Evolutionary conservation across 2,113 vertebrate species (phyloP), one percentile per base, ranked within the genome.

Genomic region (Platysternon megacephalum): DNA sequence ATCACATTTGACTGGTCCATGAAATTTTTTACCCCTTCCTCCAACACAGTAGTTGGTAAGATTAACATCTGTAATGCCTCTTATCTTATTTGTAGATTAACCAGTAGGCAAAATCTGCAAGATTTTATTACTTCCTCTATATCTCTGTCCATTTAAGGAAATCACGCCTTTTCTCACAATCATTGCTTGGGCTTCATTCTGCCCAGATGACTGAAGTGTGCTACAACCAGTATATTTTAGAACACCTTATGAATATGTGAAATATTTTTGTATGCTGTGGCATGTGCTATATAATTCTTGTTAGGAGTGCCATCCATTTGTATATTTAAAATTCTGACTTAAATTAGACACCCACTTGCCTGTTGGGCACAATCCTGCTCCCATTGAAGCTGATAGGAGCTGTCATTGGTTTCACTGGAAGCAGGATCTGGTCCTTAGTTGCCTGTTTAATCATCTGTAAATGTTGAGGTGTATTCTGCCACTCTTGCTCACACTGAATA

Each of bases 71-170:
- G 42, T 10, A 87, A 86, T 86, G 2, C 1, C 74, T 79, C n/a
- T 86, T 1, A 21, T 68, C 2, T n/a, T 68, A 39, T 28, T 58
- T 58, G 1, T n/a, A 80, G 65, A 7, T 0, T 83, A n/a, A 81
- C 17, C 11, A 48, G 19, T 6, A 49, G 11, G 6, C 4, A 87
- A 87, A 46, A 17, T 22, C 11, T 72, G 14, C 9, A 58, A n/a
- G 29, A 87, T 56, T 84, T 82, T 2, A 12, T 2, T 86, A 14
- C 55, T 80, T 92, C 79, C 76, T 68, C 42, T 14, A 13, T 51
- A 55, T 1, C 0, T 44, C 24, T 55, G 8, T 49, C 24, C 16
- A n/a, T 2, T 46, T 56, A 26, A 0, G 0, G 82, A 42, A 82
- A 35, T 21, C 2, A 32, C 42, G 35, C 48, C 2, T 82, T 93